A percentile compares a stretch with the other conserved stretches of the same genome.
phyloP scores from a whole-genome alignment of 1,140 invertebrate species.

The honey bee (Apis mellifera) region Amel_HAv3.1 CM009946.2:6119501-6120000 shows the following conservation, averaged over 20 bases:
- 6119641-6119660: too few species aligned
- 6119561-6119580: background rate
- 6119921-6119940: constrained; percentile 27
- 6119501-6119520: background rate
- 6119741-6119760: too few species aligned
- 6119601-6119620: too few species aligned
- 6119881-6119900: constrained; percentile 45
- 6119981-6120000: constrained; percentile 39
- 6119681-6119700: too few species aligned
- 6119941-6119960: constrained; percentile 51
- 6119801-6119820: too few species aligned
- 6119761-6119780: too few species aligned
- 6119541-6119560: background rate
- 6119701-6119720: too few species aligned
- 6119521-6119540: constrained; percentile 1
- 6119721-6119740: too few species aligned
- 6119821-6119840: background rate
- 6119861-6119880: constrained; percentile 22
- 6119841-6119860: constrained; percentile 23
- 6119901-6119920: constrained; percentile 52
- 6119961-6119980: constrained; percentile 49
- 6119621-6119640: too few species aligned
- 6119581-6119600: constrained; percentile 10
- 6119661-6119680: too few species aligned
- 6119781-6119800: too few species aligned